Base-by-base conservation (phyloP, 2,113 vertebrate species). In the Hypomesus transpacificus region DNA sequence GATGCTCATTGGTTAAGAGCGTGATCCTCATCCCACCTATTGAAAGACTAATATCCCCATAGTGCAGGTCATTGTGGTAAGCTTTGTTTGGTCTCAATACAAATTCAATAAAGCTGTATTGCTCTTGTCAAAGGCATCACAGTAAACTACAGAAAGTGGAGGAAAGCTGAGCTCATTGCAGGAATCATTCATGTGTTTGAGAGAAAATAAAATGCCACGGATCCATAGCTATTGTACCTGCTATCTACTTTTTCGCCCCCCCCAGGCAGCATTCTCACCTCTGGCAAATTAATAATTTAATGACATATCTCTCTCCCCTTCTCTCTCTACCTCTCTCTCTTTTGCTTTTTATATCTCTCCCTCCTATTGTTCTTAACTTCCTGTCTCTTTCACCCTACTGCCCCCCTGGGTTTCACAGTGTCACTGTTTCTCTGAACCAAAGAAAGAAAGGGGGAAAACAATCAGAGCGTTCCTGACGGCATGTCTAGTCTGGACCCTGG, bases 391-490 rank as follows among this genome's bases (percentile, higher is more conserved):
- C 20, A 56, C 26, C 63, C 8, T 4, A 21, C 34, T 46, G 39
- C 18, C 9, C 62, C 17, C 11, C 24, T 31, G 21, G 39, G 69
- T 70, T 62, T 56, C 16, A 54, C 18, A 7, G 2, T 62, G 59
- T 46, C 11, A 59, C 58, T 26, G 46, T 54, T 59, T 34, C 56
- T 46, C 59, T 28, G 63, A 67, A 66, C 50, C 73, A 61, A 59
- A 58, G 54, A 76, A 52, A 78, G 76, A 76, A 70, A 75, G 76
- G 71, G 75, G 69, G 39, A 71, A 56, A 61, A 58, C 59, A 80
- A 71, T 68, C 70, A 58, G 89, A 91, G 62, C 84, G 62, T 76
- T 86, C 84, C 70, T 76, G 80, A 86, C 75, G 84, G 64, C 34
- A 59, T 66, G 84, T 80, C 65, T 69, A 57, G 64, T 72, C 51